Conservation (phyloP, 23 tunicate species). For the Halocynthia aurantium region DNA sequence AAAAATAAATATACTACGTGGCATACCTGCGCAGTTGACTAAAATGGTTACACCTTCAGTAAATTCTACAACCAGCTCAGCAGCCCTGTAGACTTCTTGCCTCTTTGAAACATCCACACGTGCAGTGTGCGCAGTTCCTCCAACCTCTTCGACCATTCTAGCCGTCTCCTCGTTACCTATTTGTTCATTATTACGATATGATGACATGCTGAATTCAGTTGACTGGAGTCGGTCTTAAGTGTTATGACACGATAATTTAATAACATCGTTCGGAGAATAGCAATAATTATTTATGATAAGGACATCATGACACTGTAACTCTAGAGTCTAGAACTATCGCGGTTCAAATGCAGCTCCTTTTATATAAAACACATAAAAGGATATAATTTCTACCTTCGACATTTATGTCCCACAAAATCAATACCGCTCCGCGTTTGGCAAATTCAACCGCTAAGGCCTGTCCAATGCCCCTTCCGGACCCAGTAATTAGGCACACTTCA, state of each 20-base stretch:
- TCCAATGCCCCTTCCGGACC: constrained; percentile 72
- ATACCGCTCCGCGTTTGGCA: constrained; percentile 39
- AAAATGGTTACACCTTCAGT: constrained; percentile 72
- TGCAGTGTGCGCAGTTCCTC: constrained; percentile 27
- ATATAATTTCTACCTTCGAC: constrained; percentile 20
- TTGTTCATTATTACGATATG: not conserved
- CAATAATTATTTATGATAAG: no score
- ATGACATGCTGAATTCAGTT: not conserved
- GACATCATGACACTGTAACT: not conserved
- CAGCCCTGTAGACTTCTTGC: constrained; percentile 46
- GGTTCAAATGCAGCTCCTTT: not conserved
- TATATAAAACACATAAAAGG: not conserved
- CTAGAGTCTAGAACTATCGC: no score
- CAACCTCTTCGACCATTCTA: constrained; percentile 23
- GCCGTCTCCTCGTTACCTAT: constrained; percentile 40
- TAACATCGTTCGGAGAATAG: no score
- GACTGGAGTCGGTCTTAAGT: no score
- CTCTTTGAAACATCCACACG: constrained; percentile 47
- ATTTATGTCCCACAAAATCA: constrained; percentile 65
- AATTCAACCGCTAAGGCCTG: constrained; percentile 61
- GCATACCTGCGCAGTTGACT: constrained; percentile 69
- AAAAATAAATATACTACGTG: no score
- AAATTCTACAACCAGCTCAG: constrained; percentile 27
- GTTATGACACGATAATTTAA: no score
- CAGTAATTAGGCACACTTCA: constrained; percentile 68